These are phyloP conservation scores for Pseudopodoces humilis DNA, from an alignment of 2,113 vertebrate species.

Conservation along the genomic window DNA sequence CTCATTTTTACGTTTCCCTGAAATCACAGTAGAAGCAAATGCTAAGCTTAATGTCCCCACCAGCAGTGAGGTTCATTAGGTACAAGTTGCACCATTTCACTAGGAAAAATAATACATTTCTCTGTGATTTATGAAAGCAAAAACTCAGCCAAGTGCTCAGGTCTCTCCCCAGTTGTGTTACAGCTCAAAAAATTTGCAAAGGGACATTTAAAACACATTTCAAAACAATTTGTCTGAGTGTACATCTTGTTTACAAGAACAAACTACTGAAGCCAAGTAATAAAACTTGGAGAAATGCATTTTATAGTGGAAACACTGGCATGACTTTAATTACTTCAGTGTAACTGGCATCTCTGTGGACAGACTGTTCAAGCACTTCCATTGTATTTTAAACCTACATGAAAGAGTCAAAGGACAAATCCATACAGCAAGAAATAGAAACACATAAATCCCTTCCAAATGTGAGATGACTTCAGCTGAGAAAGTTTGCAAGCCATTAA, in stretches of 20 bases:
- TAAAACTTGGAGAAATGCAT: slow-evolving; percentile 16
- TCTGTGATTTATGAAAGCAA: not conserved
- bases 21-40: not conserved
- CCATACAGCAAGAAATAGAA: slow-evolving; percentile 41
- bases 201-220: not conserved
- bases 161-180: not conserved
- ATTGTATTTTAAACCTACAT: slow-evolving; percentile 26
- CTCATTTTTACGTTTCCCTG: not conserved
- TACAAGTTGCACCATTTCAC: slow-evolving; percentile 24
- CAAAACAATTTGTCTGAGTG: not conserved
- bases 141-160: not conserved
- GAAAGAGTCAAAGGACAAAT: slow-evolving; percentile 34
- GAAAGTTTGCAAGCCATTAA: not conserved
- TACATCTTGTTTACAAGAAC: slow-evolving; percentile 38
- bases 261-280: not conserved
- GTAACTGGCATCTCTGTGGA: not conserved
- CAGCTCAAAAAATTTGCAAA: not conserved
- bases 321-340: slow-evolving; percentile 26
- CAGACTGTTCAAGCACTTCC: not conserved
- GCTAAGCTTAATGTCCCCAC: not conserved
- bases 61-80: slow-evolving; percentile 17
- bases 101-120: slow-evolving; percentile 20
- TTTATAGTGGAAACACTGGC: slow-evolving; percentile 51
- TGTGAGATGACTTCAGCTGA: not conserved
- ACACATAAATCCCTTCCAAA: slow-evolving; percentile 29